Evolutionary conservation across 2,113 vertebrate species (phyloP).

Genomic region (Pao palembangensis): DNA sequence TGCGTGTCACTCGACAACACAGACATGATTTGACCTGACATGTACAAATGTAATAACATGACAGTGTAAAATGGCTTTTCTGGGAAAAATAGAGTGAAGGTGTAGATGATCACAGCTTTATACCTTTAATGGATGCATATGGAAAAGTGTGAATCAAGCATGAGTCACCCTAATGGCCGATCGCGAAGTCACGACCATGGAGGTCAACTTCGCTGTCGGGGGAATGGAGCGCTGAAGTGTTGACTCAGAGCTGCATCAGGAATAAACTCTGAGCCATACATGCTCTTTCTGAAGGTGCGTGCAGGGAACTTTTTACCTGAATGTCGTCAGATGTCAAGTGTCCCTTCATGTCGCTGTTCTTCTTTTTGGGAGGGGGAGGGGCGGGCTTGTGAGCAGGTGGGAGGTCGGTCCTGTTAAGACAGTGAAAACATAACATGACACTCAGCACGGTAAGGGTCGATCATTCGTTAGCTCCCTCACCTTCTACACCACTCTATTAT

Average conservation of each 20-base stretch:
- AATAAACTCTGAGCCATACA: not conserved
- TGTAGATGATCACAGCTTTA: too few relatives aligned
- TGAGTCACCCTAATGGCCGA: too few relatives aligned
- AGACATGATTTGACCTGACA: too few relatives aligned
- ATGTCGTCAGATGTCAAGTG: constrained; percentile 84
- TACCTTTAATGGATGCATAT: not conserved
- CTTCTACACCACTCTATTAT: constrained; percentile 67
- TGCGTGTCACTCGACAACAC: too few relatives aligned
- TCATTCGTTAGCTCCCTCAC: constrained; percentile 53
- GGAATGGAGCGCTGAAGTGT: too few relatives aligned
- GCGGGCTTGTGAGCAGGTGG: constrained; percentile 83
- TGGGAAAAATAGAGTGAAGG: too few relatives aligned
- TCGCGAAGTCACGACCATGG: too few relatives aligned
- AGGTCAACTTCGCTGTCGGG: too few relatives aligned
- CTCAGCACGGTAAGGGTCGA: constrained; percentile 52
- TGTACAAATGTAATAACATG: too few relatives aligned
- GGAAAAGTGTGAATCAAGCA: not conserved
- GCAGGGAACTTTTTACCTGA: constrained; percentile 74
- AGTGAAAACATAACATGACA: constrained; percentile 66
- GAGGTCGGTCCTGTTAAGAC: constrained; percentile 80
- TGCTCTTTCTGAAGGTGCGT: not conserved
- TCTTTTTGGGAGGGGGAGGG: constrained; percentile 80
- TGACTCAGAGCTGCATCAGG: too few relatives aligned
- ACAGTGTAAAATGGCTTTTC: too few relatives aligned
- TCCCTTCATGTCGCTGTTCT: constrained; percentile 82